A percentile compares a stretch with the other conserved stretches of the same genome.
These are phyloP conservation scores for Larimichthys polyactis DNA, from an alignment of 2,113 vertebrate species.

Conservation along the genomic window DNA sequence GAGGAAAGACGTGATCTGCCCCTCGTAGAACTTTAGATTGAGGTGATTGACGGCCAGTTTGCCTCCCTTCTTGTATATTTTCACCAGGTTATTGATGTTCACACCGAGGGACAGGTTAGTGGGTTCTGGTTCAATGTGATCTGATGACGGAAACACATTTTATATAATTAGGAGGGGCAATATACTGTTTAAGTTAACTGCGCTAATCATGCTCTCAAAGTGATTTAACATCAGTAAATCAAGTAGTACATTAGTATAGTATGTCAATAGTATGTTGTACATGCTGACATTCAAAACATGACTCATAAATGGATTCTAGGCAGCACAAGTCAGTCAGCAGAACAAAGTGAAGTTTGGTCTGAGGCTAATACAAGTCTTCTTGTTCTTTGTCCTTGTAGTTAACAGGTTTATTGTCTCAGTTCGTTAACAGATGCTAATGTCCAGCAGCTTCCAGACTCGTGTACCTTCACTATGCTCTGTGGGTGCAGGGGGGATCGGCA, in stretches of 20 bases:
- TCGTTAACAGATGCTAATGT: slow-evolving; percentile 1
- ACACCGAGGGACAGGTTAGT: slow-evolving; percentile 83
- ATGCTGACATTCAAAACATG: too few relatives aligned
- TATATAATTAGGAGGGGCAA: not conserved
- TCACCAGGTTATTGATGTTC: slow-evolving; percentile 89
- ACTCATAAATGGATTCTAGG: not conserved
- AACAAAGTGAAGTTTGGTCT: slow-evolving; percentile 2
- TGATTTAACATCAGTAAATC: not conserved
- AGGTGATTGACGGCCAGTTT: slow-evolving; percentile 88
- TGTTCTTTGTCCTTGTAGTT: slow-evolving; percentile 14
- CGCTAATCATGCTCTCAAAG: not conserved
- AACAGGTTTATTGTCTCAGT: slow-evolving; percentile 23
- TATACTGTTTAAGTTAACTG: not conserved
- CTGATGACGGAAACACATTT: slow-evolving; percentile 69
- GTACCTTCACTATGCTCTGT: slow-evolving; percentile 75
- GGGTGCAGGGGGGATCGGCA: slow-evolving; percentile 74
- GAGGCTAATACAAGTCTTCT: not conserved
- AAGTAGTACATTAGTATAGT: not conserved
- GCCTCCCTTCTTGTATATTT: slow-evolving; percentile 85
- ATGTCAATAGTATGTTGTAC: too few relatives aligned
- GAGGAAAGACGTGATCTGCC: slow-evolving; percentile 92
- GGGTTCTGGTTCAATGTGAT: slow-evolving; percentile 86
- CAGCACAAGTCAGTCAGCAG: not conserved
- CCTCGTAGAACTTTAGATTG: slow-evolving; percentile 91
- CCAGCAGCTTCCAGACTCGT: not conserved